Percentiles rank a stretch among this genome's conserved stretches.
These are phyloP conservation scores for Pachyrhynchus sulphureomaculatus DNA, from an alignment of 1,140 invertebrate genomes.

Conservation along the genomic window DNA sequence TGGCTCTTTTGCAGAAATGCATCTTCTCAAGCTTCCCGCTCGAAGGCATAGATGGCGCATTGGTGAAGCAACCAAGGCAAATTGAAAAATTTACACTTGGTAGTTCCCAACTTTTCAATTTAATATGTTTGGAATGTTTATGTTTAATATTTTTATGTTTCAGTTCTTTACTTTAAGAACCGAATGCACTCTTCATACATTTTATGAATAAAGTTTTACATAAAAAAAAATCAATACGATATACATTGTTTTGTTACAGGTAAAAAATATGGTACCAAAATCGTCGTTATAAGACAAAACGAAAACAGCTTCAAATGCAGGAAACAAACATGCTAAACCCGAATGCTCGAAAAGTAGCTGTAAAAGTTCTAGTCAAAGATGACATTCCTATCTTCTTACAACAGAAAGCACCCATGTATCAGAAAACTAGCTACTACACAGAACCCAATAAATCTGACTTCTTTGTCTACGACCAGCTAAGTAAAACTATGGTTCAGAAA, in stretches of 20 bases:
- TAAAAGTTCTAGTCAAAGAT: slow-evolving; percentile 86
- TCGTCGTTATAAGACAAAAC: slow-evolving; percentile 92
- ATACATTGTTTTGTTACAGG: slow-evolving; percentile 53
- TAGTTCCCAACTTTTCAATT: no score
- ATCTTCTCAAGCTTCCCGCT: no score
- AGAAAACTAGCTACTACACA: slow-evolving; percentile 38
- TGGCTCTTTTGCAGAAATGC: no score
- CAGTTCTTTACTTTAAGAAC: no score
- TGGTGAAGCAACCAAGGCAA: no score
- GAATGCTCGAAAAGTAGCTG: slow-evolving; percentile 75
- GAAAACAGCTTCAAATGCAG: slow-evolving; percentile 84
- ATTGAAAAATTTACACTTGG: no score
- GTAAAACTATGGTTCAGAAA: slow-evolving; percentile 40
- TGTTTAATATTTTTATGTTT: no score
- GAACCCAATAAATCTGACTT: slow-evolving; percentile 41
- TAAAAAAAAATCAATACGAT: no score
- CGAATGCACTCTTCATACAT: background rate
- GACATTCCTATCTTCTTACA: slow-evolving; percentile 59
- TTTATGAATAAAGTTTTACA: no score
- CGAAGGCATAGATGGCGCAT: no score
- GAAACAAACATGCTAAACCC: slow-evolving; percentile 62
- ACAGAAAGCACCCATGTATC: slow-evolving; percentile 41
- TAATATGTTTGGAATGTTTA: no score
- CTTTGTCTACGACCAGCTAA: slow-evolving; percentile 48
- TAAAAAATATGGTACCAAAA: slow-evolving; percentile 96